A percentile compares a stretch with the other conserved stretches of the same genome.
These are phyloP conservation scores for Drosophila athabasca DNA, from an alignment of 1,140 invertebrate species.

Conservation along the genomic window DNA sequence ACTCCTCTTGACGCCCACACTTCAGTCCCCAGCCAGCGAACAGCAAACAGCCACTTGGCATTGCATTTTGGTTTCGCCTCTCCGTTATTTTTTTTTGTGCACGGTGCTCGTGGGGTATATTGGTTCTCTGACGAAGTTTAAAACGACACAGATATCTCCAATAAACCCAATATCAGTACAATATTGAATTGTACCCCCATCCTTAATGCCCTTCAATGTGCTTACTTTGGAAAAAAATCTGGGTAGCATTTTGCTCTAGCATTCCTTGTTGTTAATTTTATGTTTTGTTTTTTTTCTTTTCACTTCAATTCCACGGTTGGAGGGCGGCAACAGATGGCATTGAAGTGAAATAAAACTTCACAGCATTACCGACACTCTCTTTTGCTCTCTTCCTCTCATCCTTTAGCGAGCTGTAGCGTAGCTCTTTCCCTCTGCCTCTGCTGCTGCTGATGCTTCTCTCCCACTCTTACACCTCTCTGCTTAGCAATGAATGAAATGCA, in stretches of 20 bases:
- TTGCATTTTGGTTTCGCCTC: constrained; percentile 48
- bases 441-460: constrained; percentile 7
- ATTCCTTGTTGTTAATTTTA: constrained; percentile 1
- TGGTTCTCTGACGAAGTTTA: too few relatives aligned
- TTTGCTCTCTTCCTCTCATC: not conserved
- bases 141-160: too few relatives aligned
- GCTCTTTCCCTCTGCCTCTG: constrained; percentile 1
- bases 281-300: constrained; percentile 30
- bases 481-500: constrained; percentile 80
- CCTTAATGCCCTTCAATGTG: too few relatives aligned
- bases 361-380: constrained; percentile 49
- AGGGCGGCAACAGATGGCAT: constrained; percentile 34
- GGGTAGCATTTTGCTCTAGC: not conserved
- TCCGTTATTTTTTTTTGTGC: constrained; percentile 10
- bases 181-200: not conserved
- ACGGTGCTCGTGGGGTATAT: constrained; percentile 12
- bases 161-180: not conserved
- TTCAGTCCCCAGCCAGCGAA: constrained; percentile 6
- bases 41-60: constrained; percentile 43
- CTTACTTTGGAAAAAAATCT: not conserved
- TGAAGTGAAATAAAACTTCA: constrained; percentile 78
- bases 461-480: constrained; percentile 32
- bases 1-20: not conserved
- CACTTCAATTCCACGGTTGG: constrained; percentile 39
- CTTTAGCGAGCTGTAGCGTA: not conserved